These are phyloP conservation scores for Lepidocyrtoides sp. DNA, from an alignment of 2,888 invertebrate genomes.

Conservation along the genomic window DNA sequence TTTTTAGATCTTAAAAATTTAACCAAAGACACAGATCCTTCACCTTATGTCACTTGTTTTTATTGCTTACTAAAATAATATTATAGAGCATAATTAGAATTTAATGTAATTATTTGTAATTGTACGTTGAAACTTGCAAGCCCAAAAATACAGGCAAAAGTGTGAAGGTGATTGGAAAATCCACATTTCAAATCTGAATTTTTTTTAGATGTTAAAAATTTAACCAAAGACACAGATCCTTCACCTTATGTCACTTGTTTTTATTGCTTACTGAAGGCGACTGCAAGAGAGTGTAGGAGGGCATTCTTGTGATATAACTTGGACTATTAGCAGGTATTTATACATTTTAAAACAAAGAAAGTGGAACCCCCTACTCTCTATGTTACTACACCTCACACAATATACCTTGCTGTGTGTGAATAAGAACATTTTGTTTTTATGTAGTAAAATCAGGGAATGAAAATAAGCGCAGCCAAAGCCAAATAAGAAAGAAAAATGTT, in stretches of 20 bases:
- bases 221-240: background rate
- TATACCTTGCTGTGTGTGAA: background rate
- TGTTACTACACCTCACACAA: background rate
- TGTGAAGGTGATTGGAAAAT: background rate
- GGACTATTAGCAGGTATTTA: conserved; percentile 8
- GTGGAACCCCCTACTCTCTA: background rate
- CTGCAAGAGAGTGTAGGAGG: background rate
- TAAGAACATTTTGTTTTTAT: background rate
- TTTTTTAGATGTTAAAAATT: background rate
- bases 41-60: conserved; percentile 37
- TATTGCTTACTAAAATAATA: background rate
- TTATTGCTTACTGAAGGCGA: conserved; percentile 2
- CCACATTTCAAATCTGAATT: background rate
- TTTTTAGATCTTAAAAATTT: background rate
- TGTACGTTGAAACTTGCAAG: no score
- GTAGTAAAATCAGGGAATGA: background rate
- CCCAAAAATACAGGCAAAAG: background rate
- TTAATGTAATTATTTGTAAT: no score
- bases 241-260: conserved; percentile 34
- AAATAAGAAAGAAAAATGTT: conserved; percentile 23
- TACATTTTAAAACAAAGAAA: background rate
- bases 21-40: background rate
- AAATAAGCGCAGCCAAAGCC: conserved; percentile 40
- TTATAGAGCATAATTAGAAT: no score
- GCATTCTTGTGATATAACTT: conserved; percentile 53